Evolutionary conservation across 2,888 invertebrate genomes (phyloP), one percentile per base, ranked within the genome.

Genomic region (Cephonodes hylas): DNA sequence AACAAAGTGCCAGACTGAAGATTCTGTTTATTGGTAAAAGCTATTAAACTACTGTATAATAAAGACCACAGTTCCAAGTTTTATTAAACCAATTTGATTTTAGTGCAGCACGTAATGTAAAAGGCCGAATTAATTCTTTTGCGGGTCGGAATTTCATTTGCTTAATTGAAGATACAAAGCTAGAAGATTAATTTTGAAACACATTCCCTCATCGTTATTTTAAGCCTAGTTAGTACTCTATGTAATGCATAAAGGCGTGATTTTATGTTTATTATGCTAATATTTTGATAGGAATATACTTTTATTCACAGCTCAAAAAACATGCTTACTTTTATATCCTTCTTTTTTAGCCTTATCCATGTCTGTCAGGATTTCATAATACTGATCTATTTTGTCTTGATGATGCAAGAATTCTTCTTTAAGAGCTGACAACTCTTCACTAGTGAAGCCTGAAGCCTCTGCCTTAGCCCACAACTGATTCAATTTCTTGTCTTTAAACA

Each of bases 361-460:
- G 74, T 96, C 95, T 69, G 94, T 94, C 59, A 97, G 90, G 63
- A 98, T 83, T 46, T 95, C 94, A 83, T 97, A 96, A 81, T 97
- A 98, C 77, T 98, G 96, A 81, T 98, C 96, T 58, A 98, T 95
- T 88, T 98, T 98, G 71, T 98, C 96, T 83, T 98, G 97, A 79
- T 99, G 98, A 83, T 98, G 98, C 20, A 90, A 88, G 78, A 99
- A 98, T 86, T 99, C 99, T 81, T 98, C 96, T 77, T 96, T 96
- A 15, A 99, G 84, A 0, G 97, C 95, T 64, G 95, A 92, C 48
- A 99, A 82, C 85, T 99, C 98, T 68, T 96, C 96, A 64, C 95
- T 94, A 22, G 96, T 95, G 79, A 98, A 98, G n/a, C 98, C 98
- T 25, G 97, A 95, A 23, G 94, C 88, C 89, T 97, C 97, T 0